Evolutionary conservation across 2,113 vertebrate species (phyloP).

Genomic region (Saimiri boliviensis): DNA sequence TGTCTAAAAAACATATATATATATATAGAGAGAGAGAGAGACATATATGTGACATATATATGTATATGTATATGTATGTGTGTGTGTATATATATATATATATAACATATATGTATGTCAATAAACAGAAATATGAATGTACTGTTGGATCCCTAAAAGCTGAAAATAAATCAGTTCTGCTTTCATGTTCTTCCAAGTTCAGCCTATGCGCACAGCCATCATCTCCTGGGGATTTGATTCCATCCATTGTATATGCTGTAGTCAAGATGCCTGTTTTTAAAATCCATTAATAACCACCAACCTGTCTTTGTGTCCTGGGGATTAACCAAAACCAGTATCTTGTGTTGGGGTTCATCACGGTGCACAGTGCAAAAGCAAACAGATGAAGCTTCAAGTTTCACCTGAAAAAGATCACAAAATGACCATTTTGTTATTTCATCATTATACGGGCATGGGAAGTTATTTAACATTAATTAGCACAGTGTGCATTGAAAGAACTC

Average conservation of each 20-base stretch:
- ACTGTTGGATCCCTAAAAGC: background rate
- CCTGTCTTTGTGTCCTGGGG: slow-evolving; percentile 85
- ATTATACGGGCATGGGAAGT: background rate
- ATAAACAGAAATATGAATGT: background rate
- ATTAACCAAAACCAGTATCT: slow-evolving; percentile 83
- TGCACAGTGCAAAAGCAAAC: slow-evolving; percentile 79
- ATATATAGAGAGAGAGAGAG: too few species aligned
- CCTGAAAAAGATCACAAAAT: slow-evolving; percentile 79
- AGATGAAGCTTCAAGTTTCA: slow-evolving; percentile 80
- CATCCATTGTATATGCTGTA: background rate
- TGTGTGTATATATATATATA: fast-evolving
- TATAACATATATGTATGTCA: background rate
- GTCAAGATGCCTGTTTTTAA: slow-evolving; percentile 22
- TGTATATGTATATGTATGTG: too few species aligned
- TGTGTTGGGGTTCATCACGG: slow-evolving; percentile 77
- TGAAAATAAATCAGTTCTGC: background rate
- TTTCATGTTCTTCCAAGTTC: background rate
- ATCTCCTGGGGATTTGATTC: background rate
- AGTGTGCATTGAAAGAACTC: background rate
- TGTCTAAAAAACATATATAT: too few species aligned
- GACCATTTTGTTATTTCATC: slow-evolving; percentile 43
- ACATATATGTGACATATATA: too few species aligned
- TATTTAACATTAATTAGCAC: background rate
- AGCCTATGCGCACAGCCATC: background rate
- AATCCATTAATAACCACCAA: slow-evolving; percentile 71